phyloP scores from a whole-genome alignment of 2,888 invertebrate species.

The Melitaea athalia region DNA sequence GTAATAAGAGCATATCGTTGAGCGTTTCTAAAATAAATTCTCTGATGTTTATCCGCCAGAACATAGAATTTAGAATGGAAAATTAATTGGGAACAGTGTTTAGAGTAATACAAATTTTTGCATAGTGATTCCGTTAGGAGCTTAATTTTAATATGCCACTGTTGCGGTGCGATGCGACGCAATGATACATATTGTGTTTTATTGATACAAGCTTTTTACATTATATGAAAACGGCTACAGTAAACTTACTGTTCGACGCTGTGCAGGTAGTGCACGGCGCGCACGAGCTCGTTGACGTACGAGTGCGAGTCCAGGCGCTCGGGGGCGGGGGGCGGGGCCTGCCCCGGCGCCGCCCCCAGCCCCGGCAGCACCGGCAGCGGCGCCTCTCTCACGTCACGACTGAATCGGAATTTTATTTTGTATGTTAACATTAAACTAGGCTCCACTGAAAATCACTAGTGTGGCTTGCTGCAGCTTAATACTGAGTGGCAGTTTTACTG shows the following conservation, averaged over 20 bases:
- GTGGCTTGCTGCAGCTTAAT: too few species aligned
- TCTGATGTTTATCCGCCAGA: too few species aligned
- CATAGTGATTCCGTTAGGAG: too few species aligned
- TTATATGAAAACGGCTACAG: too few species aligned
- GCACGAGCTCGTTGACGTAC: conserved; percentile 66
- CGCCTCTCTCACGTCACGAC: conserved; percentile 46
- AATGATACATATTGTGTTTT: too few species aligned
- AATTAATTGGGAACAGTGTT: not conserved
- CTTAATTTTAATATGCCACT: too few species aligned
- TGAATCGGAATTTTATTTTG: conserved; percentile 30
- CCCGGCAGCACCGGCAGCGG: conserved; percentile 58
- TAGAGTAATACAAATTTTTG: too few species aligned
- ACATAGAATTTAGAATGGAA: too few species aligned
- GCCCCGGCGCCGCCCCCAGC: conserved; percentile 18
- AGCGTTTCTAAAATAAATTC: not conserved
- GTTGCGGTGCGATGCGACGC: too few species aligned
- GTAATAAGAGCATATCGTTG: conserved; percentile 14
- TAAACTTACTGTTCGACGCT: conserved; percentile 68
- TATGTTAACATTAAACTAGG: not conserved
- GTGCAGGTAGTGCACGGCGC: conserved; percentile 68
- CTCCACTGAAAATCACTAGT: too few species aligned
- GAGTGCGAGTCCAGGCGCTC: conserved; percentile 64
- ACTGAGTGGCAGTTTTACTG: too few species aligned
- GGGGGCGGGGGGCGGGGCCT: conserved; percentile 31
- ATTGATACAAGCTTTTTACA: too few species aligned